These are phyloP conservation scores for Notechis scutatus DNA, from an alignment of 2,113 vertebrate species.

Conservation along the genomic window DNA sequence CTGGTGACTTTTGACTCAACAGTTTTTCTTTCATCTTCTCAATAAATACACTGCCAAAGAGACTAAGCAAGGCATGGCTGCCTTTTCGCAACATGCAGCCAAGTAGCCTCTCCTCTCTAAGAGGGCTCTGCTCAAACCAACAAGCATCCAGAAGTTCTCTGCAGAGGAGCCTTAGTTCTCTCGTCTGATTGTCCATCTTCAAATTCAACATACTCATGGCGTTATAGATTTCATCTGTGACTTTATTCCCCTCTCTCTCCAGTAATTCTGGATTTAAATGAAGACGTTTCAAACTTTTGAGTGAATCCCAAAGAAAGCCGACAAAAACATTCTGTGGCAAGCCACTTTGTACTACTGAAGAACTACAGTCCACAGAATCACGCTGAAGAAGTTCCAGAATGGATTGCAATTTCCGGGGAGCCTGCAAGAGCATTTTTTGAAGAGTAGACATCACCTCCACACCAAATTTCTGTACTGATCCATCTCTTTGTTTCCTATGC, in stretches of 20 bases:
- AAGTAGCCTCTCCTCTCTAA: conserved; percentile 82
- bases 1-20: conserved; percentile 55
- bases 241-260: conserved; percentile 40
- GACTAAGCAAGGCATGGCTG: conserved; percentile 65
- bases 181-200: conserved; percentile 57
- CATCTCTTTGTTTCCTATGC: conserved; percentile 52
- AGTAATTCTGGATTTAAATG: conserved; percentile 46
- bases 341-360: conserved; percentile 21
- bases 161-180: conserved; percentile 76
- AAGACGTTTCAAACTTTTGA: conserved; percentile 59
- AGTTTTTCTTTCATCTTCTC: conserved; percentile 76
- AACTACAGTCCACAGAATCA: conserved; percentile 10
- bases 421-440: conserved; percentile 70
- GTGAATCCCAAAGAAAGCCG: conserved; percentile 74
- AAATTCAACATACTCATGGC: conserved; percentile 77
- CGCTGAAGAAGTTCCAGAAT: conserved; percentile 79
- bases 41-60: conserved; percentile 75
- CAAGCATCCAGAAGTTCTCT: conserved; percentile 78
- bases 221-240: conserved; percentile 74
- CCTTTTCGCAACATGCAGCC: conserved; percentile 78
- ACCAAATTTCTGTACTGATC: conserved; percentile 59
- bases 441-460: conserved; percentile 73
- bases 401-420: conserved; percentile 75
- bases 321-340: conserved; percentile 77
- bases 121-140: conserved; percentile 60